A percentile compares a stretch with the other conserved stretches of the same genome.
phyloP scores from a whole-genome alignment of 2,113 vertebrate genomes.

The Pseudonaja textilis region DNA sequence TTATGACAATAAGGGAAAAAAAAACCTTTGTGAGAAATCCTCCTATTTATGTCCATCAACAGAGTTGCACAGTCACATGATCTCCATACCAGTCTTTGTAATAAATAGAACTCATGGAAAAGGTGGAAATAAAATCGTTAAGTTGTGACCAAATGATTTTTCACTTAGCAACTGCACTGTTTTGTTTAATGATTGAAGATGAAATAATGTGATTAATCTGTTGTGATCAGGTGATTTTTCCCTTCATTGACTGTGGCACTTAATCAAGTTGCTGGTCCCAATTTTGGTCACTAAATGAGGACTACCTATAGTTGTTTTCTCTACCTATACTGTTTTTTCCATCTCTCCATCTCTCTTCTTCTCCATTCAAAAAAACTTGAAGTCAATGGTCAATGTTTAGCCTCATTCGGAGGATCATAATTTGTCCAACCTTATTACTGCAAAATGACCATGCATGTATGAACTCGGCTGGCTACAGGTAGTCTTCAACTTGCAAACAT shows the following conservation, averaged over 20 bases:
- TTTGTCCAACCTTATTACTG: neutral
- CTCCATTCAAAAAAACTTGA: neutral
- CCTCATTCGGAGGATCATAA: neutral
- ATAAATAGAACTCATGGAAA: neutral
- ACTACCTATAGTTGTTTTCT: neutral
- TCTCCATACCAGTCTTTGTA: neutral
- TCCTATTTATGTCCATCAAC: neutral
- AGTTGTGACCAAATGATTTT: neutral
- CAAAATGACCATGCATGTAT: neutral
- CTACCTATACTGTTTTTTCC: neutral
- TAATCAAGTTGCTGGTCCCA: neutral
- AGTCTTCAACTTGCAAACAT: no score
- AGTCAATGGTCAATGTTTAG: neutral
- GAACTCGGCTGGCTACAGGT: neutral
- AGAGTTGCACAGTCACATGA: neutral
- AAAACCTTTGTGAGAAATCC: neutral
- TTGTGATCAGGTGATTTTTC: neutral
- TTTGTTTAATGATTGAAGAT: neutral
- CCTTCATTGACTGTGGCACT: neutral
- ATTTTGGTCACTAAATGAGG: neutral
- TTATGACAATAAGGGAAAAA: neutral
- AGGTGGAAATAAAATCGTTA: neutral
- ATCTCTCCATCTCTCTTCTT: neutral
- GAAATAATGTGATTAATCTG: neutral
- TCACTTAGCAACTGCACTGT: neutral